Evolutionary conservation across 1,140 invertebrate genomes (phyloP), one percentile per base, ranked within the genome.

Genomic region (Hetaerina americana): DNA sequence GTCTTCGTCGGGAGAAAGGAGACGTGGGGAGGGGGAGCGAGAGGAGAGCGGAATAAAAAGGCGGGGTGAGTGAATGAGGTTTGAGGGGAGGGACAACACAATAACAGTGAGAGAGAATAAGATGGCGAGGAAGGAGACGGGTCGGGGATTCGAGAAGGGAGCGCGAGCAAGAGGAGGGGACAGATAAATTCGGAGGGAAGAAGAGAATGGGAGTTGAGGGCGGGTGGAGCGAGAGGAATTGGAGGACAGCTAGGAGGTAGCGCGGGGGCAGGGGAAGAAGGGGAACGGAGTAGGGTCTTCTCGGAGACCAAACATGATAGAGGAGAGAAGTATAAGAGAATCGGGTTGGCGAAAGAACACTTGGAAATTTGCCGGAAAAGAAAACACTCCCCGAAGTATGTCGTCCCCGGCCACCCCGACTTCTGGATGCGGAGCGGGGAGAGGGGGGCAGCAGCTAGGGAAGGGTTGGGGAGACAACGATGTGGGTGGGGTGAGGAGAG

Each of bases 271-370:
- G 26, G 31, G 49, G 27, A n/a, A 24, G 40, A 28, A 68, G 28
- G 31, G 68, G 24, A 66, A 71, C 68, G 29, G 71, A 71, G 72
- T 69, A 72, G 68, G 26, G 67, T 57, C 69, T 26, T 68, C 66
- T 71, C 24, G 69, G 75, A 71, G 72, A 72, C 75, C 76, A 72
- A 57, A 57, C 10, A 57, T n/a, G 2, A 57, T 10, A 10, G 40
- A 57, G 40, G n/a, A n/a, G n/a, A 5, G 40, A 57, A 3, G 40
- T 10, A 1, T 1, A 10, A 10, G 10, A 10, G 40, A 57, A 2
- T 57, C 40, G 40, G 40, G 15, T 57, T 57, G 40, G 40, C 40
- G 40, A 57, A 57, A 57, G 40, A 57, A 57, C 40, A 57, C 40
- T 57, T 57, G 40, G 40, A 57, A 57, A 57, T 57, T 57, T 57